Percentiles rank a stretch among this genome's conserved stretches.
Evolutionary conservation across 2,113 vertebrate genomes (phyloP).

Genomic region (Caloenas nicobarica): DNA sequence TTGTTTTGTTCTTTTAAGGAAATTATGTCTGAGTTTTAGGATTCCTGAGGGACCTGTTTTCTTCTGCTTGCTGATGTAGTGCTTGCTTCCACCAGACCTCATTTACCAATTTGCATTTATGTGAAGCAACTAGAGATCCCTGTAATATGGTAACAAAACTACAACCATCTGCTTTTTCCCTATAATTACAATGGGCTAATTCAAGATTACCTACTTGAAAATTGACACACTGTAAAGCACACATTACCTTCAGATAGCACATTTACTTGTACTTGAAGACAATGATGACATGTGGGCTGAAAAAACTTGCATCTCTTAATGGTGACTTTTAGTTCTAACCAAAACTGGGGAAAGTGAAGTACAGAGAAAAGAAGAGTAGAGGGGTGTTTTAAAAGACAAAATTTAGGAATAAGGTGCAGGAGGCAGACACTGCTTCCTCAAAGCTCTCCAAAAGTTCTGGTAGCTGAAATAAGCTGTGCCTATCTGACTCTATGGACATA

Average conservation of each 20-base stretch:
- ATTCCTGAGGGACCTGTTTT: neutral
- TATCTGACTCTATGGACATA: neutral
- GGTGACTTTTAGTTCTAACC: neutral
- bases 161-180: neutral
- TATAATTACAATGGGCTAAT: neutral
- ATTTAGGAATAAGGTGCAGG: neutral
- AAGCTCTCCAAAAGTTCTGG: neutral
- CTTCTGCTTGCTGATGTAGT: neutral
- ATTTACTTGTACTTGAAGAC: neutral
- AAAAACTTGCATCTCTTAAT: neutral
- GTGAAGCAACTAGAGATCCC: neutral
- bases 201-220: neutral
- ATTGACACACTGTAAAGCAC: neutral
- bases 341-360: neutral
- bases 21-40: neutral
- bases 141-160: neutral
- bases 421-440: neutral
- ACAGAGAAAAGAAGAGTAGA: neutral
- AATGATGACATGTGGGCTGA: neutral
- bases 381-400: neutral
- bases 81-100: neutral
- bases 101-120: constrained; percentile 1
- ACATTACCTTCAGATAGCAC: neutral
- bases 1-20: neutral
- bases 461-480: neutral